phyloP scores from a whole-genome alignment of 2,113 vertebrate genomes.

The Podarcis cretensis region DNA sequence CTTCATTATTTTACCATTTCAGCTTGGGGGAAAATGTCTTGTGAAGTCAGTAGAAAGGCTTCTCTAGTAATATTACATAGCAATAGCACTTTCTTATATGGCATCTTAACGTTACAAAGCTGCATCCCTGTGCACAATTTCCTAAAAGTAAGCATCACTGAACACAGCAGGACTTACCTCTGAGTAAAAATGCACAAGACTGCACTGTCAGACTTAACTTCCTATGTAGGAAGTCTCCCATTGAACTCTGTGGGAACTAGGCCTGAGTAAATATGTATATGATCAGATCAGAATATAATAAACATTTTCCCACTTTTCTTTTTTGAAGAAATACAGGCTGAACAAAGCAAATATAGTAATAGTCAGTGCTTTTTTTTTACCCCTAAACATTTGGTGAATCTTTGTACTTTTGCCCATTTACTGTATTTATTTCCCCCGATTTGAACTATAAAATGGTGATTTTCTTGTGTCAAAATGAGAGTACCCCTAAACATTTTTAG shows the following conservation, averaged over 20 bases:
- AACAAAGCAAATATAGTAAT: too few species aligned
- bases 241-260: background rate
- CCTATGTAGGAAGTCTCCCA: background rate
- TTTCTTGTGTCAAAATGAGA: too few species aligned
- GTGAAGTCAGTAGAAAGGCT: conserved; percentile 52
- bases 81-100: conserved; percentile 11
- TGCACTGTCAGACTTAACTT: background rate
- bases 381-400: too few species aligned
- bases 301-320: background rate
- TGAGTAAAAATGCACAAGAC: background rate
- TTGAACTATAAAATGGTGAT: too few species aligned
- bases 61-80: conserved; percentile 22
- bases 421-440: too few species aligned
- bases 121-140: background rate
- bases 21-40: conserved; percentile 48
- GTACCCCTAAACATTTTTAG: too few species aligned
- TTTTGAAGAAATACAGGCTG: background rate
- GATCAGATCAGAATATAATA: background rate
- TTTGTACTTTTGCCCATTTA: too few species aligned
- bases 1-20: conserved; percentile 65
- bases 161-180: too few species aligned
- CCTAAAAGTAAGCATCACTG: too few species aligned
- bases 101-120: background rate
- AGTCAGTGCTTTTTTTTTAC: too few species aligned
- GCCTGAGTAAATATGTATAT: background rate